Percentiles rank a stretch among this genome's conserved stretches.
These are phyloP conservation scores for Pagrus major DNA, from an alignment of 2,113 vertebrate genomes.

Conservation along the genomic window DNA sequence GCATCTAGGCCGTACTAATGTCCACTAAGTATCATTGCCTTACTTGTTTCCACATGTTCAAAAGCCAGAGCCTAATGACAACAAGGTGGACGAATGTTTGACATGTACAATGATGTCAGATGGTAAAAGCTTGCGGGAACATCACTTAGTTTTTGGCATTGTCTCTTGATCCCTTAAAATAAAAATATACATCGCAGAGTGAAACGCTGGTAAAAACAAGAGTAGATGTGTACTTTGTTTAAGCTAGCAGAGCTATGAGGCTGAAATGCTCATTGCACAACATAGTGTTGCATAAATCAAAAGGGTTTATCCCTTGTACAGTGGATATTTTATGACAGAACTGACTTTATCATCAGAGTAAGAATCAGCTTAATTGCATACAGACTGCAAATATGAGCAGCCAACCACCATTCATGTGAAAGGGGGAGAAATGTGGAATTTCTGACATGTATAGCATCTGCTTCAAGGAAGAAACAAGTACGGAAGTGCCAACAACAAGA, in stretches of 20 bases:
- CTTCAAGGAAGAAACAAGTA: neutral
- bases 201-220: neutral
- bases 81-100: constrained; percentile 42
- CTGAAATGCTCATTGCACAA: neutral
- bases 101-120: constrained; percentile 6
- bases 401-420: neutral
- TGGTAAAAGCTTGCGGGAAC: neutral
- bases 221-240: neutral
- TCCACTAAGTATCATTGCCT: constrained; percentile 64
- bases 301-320: neutral
- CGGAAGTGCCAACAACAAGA: neutral
- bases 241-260: neutral
- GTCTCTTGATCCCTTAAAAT: neutral
- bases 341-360: neutral
- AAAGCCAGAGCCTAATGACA: constrained; percentile 35
- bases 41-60: constrained; percentile 65
- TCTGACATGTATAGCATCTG: neutral
- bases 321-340: neutral
- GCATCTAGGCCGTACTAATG: constrained; percentile 64
- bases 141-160: neutral
- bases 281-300: neutral
- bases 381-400: neutral
- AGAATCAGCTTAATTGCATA: neutral
- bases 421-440: neutral
- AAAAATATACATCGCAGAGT: too few relatives aligned